These are phyloP conservation scores for Sepioteuthis lessoniana DNA, from an alignment of 2,888 invertebrate genomes.

Conservation along the genomic window DNA sequence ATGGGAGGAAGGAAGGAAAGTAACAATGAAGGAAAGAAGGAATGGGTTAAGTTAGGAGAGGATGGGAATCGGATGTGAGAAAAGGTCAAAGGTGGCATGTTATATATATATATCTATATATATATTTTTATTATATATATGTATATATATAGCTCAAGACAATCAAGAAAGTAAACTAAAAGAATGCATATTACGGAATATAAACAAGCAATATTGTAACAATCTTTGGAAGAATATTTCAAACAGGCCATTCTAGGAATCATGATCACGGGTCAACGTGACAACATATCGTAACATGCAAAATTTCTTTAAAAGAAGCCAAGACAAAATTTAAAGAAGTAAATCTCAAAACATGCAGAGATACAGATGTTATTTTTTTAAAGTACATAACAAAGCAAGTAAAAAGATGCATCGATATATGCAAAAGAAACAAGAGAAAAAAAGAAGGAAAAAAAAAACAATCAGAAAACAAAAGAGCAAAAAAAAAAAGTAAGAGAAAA, in stretches of 20 bases:
- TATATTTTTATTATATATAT: background rate
- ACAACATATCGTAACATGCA: background rate
- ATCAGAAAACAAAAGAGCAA: too few relatives aligned
- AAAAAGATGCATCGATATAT: too few relatives aligned
- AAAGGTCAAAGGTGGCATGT: background rate
- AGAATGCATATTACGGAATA: background rate
- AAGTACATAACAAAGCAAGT: too few relatives aligned
- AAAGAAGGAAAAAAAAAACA: too few relatives aligned
- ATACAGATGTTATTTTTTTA: background rate
- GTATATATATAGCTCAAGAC: background rate
- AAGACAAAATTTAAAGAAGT: background rate
- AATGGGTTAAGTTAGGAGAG: background rate
- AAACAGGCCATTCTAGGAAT: background rate
- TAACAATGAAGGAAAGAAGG: background rate
- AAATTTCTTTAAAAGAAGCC: background rate
- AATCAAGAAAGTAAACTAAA: background rate
- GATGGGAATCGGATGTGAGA: background rate
- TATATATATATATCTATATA: background rate
- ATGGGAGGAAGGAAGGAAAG: background rate
- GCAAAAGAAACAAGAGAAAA: too few relatives aligned
- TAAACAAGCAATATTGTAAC: background rate
- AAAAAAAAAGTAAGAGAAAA: too few relatives aligned
- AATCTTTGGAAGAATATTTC: background rate
- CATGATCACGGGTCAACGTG: background rate
- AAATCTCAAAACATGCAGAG: background rate